phyloP scores from a whole-genome alignment of 1,140 invertebrate genomes.

The Laupala kohalensis region DNA sequence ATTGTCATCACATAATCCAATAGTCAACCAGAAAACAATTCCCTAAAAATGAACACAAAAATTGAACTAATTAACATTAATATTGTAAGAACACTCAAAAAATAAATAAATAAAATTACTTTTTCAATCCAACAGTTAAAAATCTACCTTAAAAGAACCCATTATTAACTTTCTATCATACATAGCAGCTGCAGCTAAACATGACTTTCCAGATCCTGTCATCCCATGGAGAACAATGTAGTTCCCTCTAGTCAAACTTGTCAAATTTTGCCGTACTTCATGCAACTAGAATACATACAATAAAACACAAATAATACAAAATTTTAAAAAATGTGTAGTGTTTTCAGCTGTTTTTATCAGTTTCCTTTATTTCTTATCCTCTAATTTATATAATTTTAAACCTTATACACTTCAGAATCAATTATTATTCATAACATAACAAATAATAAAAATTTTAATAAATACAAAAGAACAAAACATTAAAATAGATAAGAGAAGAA shows the following conservation, averaged over 20 bases:
- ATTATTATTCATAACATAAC: too few species aligned
- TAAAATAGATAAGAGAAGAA: too few species aligned
- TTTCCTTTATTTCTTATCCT: too few species aligned
- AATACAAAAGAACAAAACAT: too few species aligned
- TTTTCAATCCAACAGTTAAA: neutral
- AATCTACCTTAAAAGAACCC: constrained; percentile 25
- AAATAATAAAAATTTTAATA: too few species aligned
- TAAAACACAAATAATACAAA: constrained; percentile 6
- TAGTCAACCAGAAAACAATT: neutral
- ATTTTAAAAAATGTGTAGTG: too few species aligned
- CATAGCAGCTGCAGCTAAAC: constrained; percentile 42
- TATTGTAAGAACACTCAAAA: too few species aligned
- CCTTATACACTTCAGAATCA: too few species aligned
- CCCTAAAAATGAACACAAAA: neutral
- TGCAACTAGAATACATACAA: constrained; percentile 27
- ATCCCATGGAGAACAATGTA: constrained; percentile 49
- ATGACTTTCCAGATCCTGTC: constrained; percentile 55
- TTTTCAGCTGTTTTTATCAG: too few species aligned
- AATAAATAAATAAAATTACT: neutral
- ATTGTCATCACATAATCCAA: neutral
- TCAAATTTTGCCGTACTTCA: constrained; percentile 27
- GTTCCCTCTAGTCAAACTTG: constrained; percentile 29
- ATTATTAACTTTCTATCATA: constrained; percentile 34
- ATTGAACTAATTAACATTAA: too few species aligned
- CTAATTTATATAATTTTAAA: too few species aligned